Percentiles rank a stretch among this genome's conserved stretches.
Conservation (phyloP, 2,113 vertebrate species). For the Aptenodytes patagonicus region DNA sequence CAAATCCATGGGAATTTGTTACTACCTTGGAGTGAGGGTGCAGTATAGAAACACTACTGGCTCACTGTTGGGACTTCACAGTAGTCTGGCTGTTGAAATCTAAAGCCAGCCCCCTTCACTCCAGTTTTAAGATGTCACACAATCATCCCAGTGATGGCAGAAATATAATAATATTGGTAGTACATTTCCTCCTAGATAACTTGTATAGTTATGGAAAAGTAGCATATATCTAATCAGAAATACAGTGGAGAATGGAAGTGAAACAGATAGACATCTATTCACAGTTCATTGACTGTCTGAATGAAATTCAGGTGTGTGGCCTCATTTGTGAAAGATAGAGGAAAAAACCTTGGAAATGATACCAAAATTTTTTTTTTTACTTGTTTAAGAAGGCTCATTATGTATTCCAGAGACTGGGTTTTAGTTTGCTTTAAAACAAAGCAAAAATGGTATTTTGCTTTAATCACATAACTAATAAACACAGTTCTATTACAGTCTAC, state of each 20-base stretch:
- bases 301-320: background rate
- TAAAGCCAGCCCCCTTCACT: background rate
- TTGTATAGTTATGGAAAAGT: background rate
- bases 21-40: background rate
- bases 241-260: background rate
- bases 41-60: background rate
- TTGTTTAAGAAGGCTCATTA: background rate
- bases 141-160: background rate
- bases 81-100: background rate
- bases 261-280: background rate
- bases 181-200: background rate
- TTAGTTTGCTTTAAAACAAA: background rate
- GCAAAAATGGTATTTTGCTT: background rate
- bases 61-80: background rate
- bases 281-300: background rate
- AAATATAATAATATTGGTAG: background rate
- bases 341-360: background rate
- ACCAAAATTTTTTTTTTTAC: background rate
- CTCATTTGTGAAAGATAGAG: background rate
- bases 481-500: background rate
- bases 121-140: background rate
- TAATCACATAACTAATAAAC: background rate
- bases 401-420: background rate
- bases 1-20: background rate
- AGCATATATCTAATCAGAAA: background rate